Percentiles rank a stretch among this genome's conserved stretches.
These are phyloP conservation scores for Tuta absoluta DNA, from an alignment of 2,888 invertebrate genomes.

Conservation along the genomic window DNA sequence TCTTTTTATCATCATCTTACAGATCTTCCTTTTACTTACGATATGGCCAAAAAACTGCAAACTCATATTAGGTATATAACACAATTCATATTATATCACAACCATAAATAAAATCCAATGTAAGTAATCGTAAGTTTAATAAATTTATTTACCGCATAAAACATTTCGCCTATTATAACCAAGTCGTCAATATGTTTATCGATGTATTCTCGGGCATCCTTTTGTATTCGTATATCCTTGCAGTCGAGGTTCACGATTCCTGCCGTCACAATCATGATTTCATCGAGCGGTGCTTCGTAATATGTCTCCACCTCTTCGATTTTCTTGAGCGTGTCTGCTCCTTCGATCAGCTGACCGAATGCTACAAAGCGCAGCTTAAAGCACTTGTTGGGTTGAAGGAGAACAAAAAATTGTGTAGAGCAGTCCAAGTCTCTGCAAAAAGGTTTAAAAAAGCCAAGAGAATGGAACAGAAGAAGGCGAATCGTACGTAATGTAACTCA, in stretches of 20 bases:
- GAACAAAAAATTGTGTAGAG: slow-evolving; percentile 85
- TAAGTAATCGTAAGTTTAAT: not conserved
- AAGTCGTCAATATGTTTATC: slow-evolving; percentile 64
- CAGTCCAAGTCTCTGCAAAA: slow-evolving; percentile 81
- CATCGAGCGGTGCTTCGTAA: slow-evolving; percentile 81
- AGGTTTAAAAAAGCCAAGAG: not conserved
- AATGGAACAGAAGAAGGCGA: not conserved
- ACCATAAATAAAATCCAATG: no score
- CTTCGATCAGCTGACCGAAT: slow-evolving; percentile 87
- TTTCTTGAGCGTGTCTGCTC: slow-evolving; percentile 80
- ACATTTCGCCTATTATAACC: slow-evolving; percentile 47
- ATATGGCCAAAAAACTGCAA: no score
- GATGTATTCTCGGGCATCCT: slow-evolving; percentile 57
- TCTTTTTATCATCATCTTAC: no score
- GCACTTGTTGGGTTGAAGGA: slow-evolving; percentile 85
- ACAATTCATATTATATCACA: no score
- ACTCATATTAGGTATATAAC: no score
- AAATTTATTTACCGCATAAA: slow-evolving; percentile 55
- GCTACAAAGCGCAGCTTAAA: slow-evolving; percentile 87
- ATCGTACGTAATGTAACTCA: not conserved
- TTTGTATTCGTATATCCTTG: slow-evolving; percentile 60
- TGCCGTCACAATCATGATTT: slow-evolving; percentile 54
- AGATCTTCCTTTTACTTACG: no score
- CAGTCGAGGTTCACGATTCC: slow-evolving; percentile 68
- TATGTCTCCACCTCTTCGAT: slow-evolving; percentile 83